phyloP scores from a whole-genome alignment of 2,113 vertebrate species.

The Alethe castanea region DNA sequence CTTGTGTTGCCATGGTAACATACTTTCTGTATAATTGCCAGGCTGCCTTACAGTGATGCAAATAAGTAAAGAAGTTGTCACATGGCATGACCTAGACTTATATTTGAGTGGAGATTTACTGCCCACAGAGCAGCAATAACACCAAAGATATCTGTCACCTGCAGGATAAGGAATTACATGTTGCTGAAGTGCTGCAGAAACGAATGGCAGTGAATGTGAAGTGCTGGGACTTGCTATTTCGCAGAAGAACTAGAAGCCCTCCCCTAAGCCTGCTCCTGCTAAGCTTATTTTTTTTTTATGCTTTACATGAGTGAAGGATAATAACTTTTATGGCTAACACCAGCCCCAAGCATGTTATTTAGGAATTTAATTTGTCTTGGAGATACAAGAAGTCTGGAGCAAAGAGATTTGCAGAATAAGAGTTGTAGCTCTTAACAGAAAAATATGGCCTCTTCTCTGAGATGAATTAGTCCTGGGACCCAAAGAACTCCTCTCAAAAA shows the following conservation, averaged over 20 bases:
- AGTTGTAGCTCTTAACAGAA: background rate
- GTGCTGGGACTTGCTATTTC: background rate
- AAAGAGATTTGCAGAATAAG: background rate
- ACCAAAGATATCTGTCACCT: constrained; percentile 1
- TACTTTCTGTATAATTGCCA: constrained; percentile 53
- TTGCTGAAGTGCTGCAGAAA: background rate
- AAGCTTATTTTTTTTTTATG: background rate
- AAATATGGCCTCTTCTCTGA: background rate
- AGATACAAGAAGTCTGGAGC: background rate
- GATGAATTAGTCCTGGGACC: background rate
- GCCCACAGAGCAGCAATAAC: background rate
- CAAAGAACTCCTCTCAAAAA: background rate
- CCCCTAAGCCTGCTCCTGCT: background rate
- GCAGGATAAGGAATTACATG: background rate
- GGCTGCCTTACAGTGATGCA: constrained; percentile 26
- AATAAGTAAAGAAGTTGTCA: constrained; percentile 53
- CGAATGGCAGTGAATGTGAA: background rate
- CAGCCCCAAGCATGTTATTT: background rate
- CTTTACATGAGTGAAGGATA: background rate
- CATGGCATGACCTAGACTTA: constrained; percentile 18
- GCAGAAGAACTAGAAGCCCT: background rate
- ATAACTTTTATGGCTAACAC: background rate
- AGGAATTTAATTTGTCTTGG: background rate
- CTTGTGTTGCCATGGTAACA: constrained; percentile 35
- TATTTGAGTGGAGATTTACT: constrained; percentile 17